A percentile compares a stretch with the other conserved stretches of the same genome.
These are phyloP conservation scores for Sebastiscus albofasciatus DNA, from an alignment of 2,797 vertebrate species.

Conservation along the genomic window DNA sequence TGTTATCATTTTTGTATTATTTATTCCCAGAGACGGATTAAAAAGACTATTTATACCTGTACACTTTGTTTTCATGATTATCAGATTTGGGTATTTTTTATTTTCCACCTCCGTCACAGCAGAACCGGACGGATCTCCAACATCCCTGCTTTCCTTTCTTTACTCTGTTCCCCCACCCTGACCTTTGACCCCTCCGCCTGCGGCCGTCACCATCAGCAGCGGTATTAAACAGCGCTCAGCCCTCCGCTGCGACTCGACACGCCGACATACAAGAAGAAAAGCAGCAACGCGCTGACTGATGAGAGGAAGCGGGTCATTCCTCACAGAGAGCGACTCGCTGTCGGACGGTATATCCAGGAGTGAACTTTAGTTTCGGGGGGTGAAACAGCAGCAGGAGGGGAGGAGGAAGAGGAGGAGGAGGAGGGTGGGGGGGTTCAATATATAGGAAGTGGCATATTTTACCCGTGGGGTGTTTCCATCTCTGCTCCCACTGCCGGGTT, in stretches of 20 bases:
- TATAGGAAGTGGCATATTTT: conserved; percentile 66
- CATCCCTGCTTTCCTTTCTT: not conserved
- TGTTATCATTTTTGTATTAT: no score
- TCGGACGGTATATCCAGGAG: conserved; percentile 14
- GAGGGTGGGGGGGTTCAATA: conserved; percentile 31
- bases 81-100: not conserved
- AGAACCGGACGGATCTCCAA: not conserved
- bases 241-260: not conserved
- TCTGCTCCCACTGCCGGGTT: conserved; percentile 55
- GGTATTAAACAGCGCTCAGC: not conserved
- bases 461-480: conserved; percentile 71
- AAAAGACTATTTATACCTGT: no score
- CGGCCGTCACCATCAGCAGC: conserved; percentile 21
- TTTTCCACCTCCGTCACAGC: not conserved
- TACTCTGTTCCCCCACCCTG: not conserved
- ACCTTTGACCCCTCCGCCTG: conserved; percentile 42
- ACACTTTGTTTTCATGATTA: not conserved
- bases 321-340: conserved; percentile 13
- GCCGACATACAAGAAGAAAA: conserved; percentile 1
- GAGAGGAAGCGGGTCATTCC: conserved; percentile 10
- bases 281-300: conserved; percentile 22
- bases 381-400: not conserved
- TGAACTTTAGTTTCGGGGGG: conserved; percentile 54
- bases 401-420: not conserved
- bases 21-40: no score